Evolutionary conservation across 1,140 invertebrate species (phyloP), one percentile per base, ranked within the genome.

Genomic region (Epicauta chinensis): DNA sequence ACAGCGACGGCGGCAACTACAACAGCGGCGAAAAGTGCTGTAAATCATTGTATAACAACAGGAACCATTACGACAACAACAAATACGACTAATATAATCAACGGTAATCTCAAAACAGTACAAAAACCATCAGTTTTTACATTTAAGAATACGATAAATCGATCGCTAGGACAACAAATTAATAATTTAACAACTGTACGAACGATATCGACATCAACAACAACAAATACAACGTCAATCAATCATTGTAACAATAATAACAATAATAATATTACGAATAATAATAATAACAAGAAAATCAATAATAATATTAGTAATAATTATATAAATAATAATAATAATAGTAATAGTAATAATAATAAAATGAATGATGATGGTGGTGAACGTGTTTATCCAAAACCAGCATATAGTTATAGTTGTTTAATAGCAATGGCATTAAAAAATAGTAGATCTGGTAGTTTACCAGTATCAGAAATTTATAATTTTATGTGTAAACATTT

Each of bases 401-500:
- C 95, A 0, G 90, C 92, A 0, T 98, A 97, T 73, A 97, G 93
- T 1, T 98, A 98, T 66, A 96, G 92, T 29, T 98, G 95, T 75
- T 78, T 98, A 49, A 98, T 98, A 65, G 93, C 94, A 1, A 88
- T 98, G 87, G 93, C 96, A 2, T 74, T 98, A 40, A 98, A 97
- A 73, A 98, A 98, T 69, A 97, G 93, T 43, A 80, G 85, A 59
- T 89, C 87, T 45, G 95, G 95, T 39, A 93, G 90, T 62, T 73
- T 98, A 60, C 95, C 95, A 2, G 95, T 98, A 5, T 96, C 93
- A 5, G 95, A 98, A 76, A 98, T 98, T 55, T 98, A 98, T 71
- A 95, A 92, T 70, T 98, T 98, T 69, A 97, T 98, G 86, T 97
- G 91, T 72, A 89, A 94, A 73, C 93, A 98, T 71, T 98, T 97